Base-by-base conservation (phyloP, 2,797 vertebrate species). In the Vireo griseus region DNA sequence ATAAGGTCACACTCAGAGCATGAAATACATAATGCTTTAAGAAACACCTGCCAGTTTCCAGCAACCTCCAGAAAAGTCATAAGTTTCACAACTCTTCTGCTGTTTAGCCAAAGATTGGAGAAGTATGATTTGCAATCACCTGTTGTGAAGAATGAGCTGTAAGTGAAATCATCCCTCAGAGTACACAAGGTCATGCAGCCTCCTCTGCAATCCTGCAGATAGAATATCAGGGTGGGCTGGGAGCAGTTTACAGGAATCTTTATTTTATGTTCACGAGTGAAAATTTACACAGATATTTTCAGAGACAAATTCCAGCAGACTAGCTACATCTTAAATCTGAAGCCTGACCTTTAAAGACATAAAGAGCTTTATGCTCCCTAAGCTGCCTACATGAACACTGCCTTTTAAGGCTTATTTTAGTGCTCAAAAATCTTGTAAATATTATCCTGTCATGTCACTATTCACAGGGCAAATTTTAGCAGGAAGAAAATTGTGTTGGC, bases 161-260 rank as follows among this genome's bases (percentile, higher is more conserved):
- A 86, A 92, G 47, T 86, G 84, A 96, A 94, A 91, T 74, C 69
- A 93, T 88, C 72, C 68, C 84, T 86, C 90, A 88, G 45, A 42
- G 58, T 88, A 78, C 68, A 85, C 76, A 90, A n/a, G 61, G 65
- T 72, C 79, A 76, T 7, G 20, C 84, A 83, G 24, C 89, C 72
- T 73, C 86, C 88, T 89, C 55, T 58, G 67, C 92, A 94, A 50
- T 85, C 66, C 72, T 39, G 28, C 39, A 31, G 54, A 59, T 4
- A 42, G 50, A 44, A 35, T n/a, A 54, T 13, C 87, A 90, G 75
- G 80, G 88, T 80, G 55, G 93, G 92, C 72, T 71, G 33, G 48
- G 26, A 78, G 48, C 62, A 54, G 48, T 47, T 51, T 76, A 72
- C 25, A 61, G 31, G 40, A 84, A 58, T 76, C 17, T 55, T 75